phyloP scores from a whole-genome alignment of 2,888 invertebrate species.

The Embidobia sp. region DNA sequence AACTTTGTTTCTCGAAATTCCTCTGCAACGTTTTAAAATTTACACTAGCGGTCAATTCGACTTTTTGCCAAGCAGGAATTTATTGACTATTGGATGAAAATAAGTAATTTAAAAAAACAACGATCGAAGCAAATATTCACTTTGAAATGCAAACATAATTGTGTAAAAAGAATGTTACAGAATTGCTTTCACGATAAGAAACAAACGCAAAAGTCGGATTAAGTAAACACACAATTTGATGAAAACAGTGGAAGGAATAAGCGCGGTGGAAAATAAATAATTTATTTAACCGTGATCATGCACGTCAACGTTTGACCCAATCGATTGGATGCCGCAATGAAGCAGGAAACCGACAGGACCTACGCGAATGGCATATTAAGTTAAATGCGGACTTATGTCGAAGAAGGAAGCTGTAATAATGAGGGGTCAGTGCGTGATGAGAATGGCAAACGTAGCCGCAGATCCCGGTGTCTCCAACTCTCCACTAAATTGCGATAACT shows the following conservation, averaged over 20 bases:
- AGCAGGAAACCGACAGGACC: constrained; percentile 68
- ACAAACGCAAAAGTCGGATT: too few species aligned
- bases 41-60: too few species aligned
- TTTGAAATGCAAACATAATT: too few species aligned
- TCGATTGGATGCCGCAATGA: constrained; percentile 69
- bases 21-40: too few species aligned
- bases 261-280: constrained; percentile 12
- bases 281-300: constrained; percentile 21
- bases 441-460: constrained; percentile 61
- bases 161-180: too few species aligned
- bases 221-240: background rate
- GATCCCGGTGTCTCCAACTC: constrained; percentile 13
- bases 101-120: too few species aligned
- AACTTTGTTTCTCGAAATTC: too few species aligned
- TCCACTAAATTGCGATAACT: constrained; percentile 27
- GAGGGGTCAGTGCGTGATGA: constrained; percentile 68
- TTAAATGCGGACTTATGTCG: constrained; percentile 51
- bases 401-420: constrained; percentile 67
- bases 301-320: constrained; percentile 56
- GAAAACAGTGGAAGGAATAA: background rate
- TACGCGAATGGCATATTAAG: constrained; percentile 69
- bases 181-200: too few species aligned
- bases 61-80: too few species aligned
- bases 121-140: too few species aligned
- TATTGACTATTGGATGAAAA: too few species aligned